Evolutionary conservation across 2,888 invertebrate genomes (phyloP).

Genomic region (Heteromyza rotundicornis): DNA sequence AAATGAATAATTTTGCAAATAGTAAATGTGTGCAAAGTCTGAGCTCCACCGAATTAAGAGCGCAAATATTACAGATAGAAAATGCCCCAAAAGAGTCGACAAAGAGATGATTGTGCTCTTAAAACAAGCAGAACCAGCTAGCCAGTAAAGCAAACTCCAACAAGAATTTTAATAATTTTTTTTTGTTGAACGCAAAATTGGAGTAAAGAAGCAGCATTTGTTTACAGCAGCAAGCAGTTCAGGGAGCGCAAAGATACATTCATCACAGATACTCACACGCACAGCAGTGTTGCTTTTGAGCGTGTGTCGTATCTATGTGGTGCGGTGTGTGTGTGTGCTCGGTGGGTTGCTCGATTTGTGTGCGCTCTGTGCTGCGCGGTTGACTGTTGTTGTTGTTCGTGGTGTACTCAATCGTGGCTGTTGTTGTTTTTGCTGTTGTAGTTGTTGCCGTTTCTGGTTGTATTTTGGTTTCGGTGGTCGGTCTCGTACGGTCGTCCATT

Average conservation of each 20-base stretch:
- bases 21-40: too few relatives aligned
- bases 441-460: neutral
- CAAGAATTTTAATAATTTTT: too few relatives aligned
- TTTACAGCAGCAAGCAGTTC: neutral
- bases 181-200: too few relatives aligned
- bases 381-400: neutral
- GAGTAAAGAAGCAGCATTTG: neutral
- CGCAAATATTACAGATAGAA: too few relatives aligned
- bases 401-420: neutral
- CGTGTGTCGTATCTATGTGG: neutral
- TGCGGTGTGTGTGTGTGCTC: conserved; percentile 16
- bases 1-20: too few relatives aligned
- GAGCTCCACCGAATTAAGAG: too few relatives aligned
- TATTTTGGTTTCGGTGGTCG: conserved; percentile 19
- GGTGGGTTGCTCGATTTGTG: conserved; percentile 6
- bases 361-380: conserved; percentile 27
- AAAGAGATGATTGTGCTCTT: too few relatives aligned
- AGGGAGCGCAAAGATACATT: neutral
- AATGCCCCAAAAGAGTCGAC: too few relatives aligned
- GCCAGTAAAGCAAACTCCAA: too few relatives aligned
- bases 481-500: conserved; percentile 38
- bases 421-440: conserved; percentile 1
- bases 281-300: neutral
- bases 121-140: too few relatives aligned
- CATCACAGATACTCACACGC: neutral